phyloP scores from a whole-genome alignment of 1,140 invertebrate species.

The Drosophila tristis region DNA sequence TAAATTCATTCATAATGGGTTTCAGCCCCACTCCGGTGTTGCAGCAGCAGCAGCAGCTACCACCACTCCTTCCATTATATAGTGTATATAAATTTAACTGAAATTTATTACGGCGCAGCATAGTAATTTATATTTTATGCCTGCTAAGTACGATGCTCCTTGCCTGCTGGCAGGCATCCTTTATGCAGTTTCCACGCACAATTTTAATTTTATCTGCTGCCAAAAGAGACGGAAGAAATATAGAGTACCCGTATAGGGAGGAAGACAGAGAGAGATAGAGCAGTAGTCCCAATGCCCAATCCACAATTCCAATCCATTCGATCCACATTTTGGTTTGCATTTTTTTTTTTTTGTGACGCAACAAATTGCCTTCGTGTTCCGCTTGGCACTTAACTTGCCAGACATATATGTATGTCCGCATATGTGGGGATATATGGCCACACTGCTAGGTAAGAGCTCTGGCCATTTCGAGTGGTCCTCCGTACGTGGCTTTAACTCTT shows the following conservation, averaged over 20 bases:
- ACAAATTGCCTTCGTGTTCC: conserved; percentile 69
- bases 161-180: conserved; percentile 11
- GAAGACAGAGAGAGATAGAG: neutral
- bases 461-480: conserved; percentile 49
- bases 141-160: conserved; percentile 64
- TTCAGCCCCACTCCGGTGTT: conserved; percentile 49
- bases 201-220: conserved; percentile 66
- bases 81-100: conserved; percentile 79
- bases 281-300: neutral
- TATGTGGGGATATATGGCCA: conserved; percentile 23
- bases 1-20: conserved; percentile 83
- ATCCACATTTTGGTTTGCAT: conserved; percentile 30
- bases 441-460: conserved; percentile 51
- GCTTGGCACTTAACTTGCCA: conserved; percentile 67
- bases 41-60: neutral
- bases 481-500: conserved; percentile 51
- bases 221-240: neutral
- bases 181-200: conserved; percentile 61
- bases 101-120: conserved; percentile 80
- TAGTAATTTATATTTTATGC: conserved; percentile 83
- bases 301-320: conserved; percentile 19
- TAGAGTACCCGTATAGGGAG: neutral
- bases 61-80: neutral
- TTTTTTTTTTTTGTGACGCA: conserved; percentile 48
- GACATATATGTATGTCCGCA: conserved; percentile 16